Conservation (phyloP, 2,113 vertebrate genomes). For the Ramphastos sulfuratus region DNA sequence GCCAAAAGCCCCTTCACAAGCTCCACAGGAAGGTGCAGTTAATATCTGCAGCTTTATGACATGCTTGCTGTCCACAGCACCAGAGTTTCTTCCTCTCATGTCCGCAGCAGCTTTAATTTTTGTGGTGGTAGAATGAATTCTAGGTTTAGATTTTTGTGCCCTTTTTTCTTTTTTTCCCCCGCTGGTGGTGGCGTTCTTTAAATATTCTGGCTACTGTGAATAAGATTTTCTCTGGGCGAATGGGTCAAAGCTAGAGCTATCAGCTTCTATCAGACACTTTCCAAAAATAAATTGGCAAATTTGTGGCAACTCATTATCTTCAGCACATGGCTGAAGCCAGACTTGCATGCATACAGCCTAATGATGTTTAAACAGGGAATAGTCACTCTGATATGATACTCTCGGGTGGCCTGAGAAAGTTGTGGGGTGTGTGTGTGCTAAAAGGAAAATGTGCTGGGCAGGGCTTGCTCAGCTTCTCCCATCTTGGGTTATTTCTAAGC, state of each 20-base stretch:
- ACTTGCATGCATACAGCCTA: background rate
- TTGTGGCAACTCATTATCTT: background rate
- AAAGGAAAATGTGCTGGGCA: background rate
- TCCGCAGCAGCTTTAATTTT: background rate
- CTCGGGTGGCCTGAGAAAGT: background rate
- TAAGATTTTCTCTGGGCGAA: background rate
- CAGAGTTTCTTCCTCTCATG: too few species aligned
- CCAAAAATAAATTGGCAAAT: slow-evolving; percentile 33
- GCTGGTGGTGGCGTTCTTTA: background rate
- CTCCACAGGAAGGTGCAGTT: background rate
- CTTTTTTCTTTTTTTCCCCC: background rate
- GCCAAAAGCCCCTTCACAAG: background rate
- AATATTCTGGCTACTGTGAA: background rate
- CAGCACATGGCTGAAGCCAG: background rate
- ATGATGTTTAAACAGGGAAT: slow-evolving; percentile 8
- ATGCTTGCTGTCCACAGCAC: background rate
- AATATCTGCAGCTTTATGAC: background rate
- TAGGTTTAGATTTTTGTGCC: background rate
- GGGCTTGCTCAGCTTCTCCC: background rate
- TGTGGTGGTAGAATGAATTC: background rate
- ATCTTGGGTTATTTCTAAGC: background rate
- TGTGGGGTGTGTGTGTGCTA: background rate
- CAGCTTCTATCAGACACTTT: background rate
- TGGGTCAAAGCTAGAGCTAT: background rate
- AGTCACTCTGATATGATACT: background rate